Evolutionary conservation across 2,113 vertebrate genomes (phyloP).

Genomic region (Coryphaenoides rupestris): DNA sequence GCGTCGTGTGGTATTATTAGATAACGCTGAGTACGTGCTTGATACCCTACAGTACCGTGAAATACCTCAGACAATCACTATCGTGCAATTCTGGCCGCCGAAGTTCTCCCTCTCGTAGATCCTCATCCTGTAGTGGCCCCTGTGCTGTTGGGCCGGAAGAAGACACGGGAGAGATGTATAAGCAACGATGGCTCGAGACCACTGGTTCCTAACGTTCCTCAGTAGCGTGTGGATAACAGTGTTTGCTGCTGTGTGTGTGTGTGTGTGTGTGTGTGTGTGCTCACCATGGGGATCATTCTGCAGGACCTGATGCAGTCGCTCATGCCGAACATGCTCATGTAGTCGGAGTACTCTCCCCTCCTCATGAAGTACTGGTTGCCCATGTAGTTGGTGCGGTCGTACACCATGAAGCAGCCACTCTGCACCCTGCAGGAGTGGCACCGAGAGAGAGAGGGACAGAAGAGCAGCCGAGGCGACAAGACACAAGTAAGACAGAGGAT

Average conservation of each 20-base stretch:
- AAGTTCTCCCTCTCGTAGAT: conserved; percentile 76
- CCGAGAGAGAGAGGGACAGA: conserved; percentile 42
- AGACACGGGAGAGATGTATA: background rate
- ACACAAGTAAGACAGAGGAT: conserved; percentile 20
- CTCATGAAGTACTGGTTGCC: conserved; percentile 67
- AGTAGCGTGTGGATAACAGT: too few species aligned
- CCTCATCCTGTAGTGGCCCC: conserved; percentile 68
- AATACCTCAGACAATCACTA: too few species aligned
- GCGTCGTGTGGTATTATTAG: too few species aligned
- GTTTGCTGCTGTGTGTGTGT: too few species aligned
- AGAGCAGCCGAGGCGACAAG: conserved; percentile 46
- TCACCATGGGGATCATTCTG: background rate
- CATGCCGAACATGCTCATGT: conserved; percentile 14
- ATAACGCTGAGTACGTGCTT: too few species aligned
- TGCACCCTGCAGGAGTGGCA: conserved; percentile 50
- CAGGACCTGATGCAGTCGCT: background rate
- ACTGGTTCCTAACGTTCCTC: too few species aligned
- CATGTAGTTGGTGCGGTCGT: conserved; percentile 57
- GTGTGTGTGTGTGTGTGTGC: too few species aligned
- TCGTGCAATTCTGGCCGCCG: conserved; percentile 67
- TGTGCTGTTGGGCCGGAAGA: conserved; percentile 47
- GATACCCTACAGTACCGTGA: too few species aligned
- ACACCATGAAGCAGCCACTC: conserved; percentile 66
- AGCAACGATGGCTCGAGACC: too few species aligned
- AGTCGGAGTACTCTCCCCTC: conserved; percentile 65